Evolutionary conservation across 2,797 vertebrate genomes (phyloP).

Genomic region (Xiphorhynchus erythropygius): DNA sequence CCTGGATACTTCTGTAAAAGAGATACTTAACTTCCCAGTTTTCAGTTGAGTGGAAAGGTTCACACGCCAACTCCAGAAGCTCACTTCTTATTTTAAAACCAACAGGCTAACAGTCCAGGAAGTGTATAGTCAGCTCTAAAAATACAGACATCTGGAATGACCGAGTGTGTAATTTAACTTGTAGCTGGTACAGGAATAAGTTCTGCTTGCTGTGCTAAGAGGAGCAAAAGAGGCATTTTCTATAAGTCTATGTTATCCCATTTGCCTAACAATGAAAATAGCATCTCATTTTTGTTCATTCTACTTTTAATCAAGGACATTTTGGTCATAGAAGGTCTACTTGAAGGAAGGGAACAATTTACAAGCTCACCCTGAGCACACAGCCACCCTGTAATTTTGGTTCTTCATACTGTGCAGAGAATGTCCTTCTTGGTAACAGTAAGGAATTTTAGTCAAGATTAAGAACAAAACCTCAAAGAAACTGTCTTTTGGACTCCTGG

Average conservation of each 20-base stretch:
- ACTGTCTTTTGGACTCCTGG: not conserved
- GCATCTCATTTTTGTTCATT: not conserved
- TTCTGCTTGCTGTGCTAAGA: not conserved
- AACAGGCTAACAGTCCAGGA: constrained; percentile 16
- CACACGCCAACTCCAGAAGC: not conserved
- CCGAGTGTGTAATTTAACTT: constrained; percentile 31
- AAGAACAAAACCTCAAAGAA: not conserved
- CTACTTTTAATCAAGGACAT: not conserved
- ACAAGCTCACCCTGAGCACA: not conserved
- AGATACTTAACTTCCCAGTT: not conserved
- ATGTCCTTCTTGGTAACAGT: not conserved
- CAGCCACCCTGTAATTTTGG: not conserved
- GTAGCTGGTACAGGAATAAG: not conserved
- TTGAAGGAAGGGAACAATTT: not conserved
- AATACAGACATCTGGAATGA: constrained; percentile 19
- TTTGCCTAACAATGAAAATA: not conserved
- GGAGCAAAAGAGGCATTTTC: not conserved
- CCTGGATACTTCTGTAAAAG: not conserved
- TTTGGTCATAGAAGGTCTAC: not conserved
- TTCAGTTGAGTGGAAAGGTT: not conserved
- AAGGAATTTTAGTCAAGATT: not conserved
- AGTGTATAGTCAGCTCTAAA: constrained; percentile 9
- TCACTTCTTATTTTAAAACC: constrained; percentile 36
- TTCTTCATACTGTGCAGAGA: not conserved
- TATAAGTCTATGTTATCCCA: not conserved